Base-by-base conservation (phyloP, 2,888 invertebrate genomes). In the Sarcophaga carnaria region DNA sequence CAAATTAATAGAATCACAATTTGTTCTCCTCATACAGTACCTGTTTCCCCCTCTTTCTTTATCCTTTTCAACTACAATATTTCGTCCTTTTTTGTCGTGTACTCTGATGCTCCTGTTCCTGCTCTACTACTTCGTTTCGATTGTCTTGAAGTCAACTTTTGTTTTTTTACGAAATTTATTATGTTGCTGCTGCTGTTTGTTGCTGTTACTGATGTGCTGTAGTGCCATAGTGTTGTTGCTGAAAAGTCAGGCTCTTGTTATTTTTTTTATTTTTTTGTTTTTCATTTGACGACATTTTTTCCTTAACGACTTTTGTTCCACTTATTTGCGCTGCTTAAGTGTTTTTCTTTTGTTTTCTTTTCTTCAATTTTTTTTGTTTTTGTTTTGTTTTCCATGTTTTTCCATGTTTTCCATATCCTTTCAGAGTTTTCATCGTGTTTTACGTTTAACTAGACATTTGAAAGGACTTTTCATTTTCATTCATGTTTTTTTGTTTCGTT, bases 401-500 rank as follows among this genome's bases (percentile, higher is more conserved):
- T 66, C 37, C 17, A 14, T 54, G 54, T 12, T 12, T 54, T 54
- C 8, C 37, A 37, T 37, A 37, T 70, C 12, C 12, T 25, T 63
- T 67, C 37, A 11, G 6, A 12, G 12, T n/a, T 59, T 60, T 63
- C 62, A 27, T 25, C 27, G n/a, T 60, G 47, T 22, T 45, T 54
- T 69, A 37, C 66, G 59, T 59, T 66, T 75, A 80, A 82, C 71
- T 82, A 79, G 75, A 82, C 79, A 78, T 75, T 77, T 79, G 77
- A 74, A 82, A 78, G n/a, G 63, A 37, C 37, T 37, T 37, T 37
- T 37, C 37, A 37, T 37, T 37, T 37, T 37, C 37, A 37, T 37
- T 37, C 37, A 37, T 37, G 37, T 37, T 8, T 22, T 37, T 37
- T 37, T 37, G 8, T 37, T 37, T 69, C 17, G n/a, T 27, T 64